phyloP scores from a whole-genome alignment of 53 echinoderm and acorn worm species.

The Paracentrotus lividus region DNA sequence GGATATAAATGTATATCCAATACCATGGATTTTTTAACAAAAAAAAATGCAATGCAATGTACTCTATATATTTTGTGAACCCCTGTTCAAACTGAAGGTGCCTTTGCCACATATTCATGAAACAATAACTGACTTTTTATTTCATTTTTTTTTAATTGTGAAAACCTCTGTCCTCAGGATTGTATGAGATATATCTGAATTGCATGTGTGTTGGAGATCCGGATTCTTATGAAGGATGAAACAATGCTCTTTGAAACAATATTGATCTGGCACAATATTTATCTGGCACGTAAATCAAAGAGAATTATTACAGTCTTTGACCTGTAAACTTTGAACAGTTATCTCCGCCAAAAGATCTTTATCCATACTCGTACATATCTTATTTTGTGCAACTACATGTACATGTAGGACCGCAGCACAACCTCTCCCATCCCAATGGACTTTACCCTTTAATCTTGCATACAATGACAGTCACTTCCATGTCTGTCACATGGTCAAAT shows the following conservation, averaged over 20 bases:
- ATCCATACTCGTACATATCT: not conserved
- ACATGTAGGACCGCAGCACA: not conserved
- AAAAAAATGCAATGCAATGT: not conserved
- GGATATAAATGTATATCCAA: not conserved
- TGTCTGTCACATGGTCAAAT: not conserved
- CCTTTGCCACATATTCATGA: too few relatives aligned
- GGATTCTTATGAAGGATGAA: too few relatives aligned
- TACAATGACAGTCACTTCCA: conserved; percentile 42
- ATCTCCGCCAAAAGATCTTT: not conserved
- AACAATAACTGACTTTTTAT: not conserved
- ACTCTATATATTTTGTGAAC: too few relatives aligned
- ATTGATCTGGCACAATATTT: too few relatives aligned
- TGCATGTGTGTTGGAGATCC: too few relatives aligned
- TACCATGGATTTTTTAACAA: too few relatives aligned
- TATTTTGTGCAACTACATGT: not conserved
- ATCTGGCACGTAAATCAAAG: not conserved
- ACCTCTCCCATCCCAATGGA: not conserved
- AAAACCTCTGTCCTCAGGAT: too few relatives aligned
- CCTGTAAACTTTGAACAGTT: conserved; percentile 5
- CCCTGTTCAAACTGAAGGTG: too few relatives aligned
- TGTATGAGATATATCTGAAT: too few relatives aligned
- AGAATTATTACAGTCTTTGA: not conserved
- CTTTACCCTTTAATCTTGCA: conserved; percentile 55
- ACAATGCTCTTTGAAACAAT: not conserved
- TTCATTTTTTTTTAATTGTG: too few relatives aligned